Base-by-base conservation (phyloP, 2,888 invertebrate genomes). In the Athalia rosae region DNA sequence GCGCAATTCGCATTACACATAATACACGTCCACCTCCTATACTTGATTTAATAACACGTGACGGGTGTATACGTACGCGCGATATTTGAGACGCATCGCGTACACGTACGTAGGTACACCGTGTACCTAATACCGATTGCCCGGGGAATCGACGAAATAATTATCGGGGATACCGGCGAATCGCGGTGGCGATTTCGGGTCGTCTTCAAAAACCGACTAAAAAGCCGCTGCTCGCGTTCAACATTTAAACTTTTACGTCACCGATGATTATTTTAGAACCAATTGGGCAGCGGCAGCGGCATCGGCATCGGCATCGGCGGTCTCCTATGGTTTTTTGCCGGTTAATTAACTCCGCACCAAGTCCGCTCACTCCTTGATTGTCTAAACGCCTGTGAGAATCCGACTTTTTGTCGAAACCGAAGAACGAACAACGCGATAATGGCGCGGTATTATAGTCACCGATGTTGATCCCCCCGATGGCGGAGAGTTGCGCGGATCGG, bases 371-470 rank as follows among this genome's bases (percentile, higher is more conserved):
- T 61, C n/a, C 61, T 74, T 74, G 61, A 62, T 74, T 74, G 74
- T 59, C 74, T 74, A 62, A 74, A 74, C 74, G 74, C 48, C 74
- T 74, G 74, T 74, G 74, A 74, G 74, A 74, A 74, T 74, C 74
- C 74, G 9, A 74, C 74, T 74, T 74, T 74, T 74, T 74, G 74
- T 74, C 9, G 45, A 74, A 74, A 74, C 62, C 48, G 45, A 61
- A 61, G 7, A 71, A 71, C 62, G 74, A 74, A 59, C 61, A 48
- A 45, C 43, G 58, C 71, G 45, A 11, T 47, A 7, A 64, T 28
- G 28, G 28, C 28, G 28, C 28, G 28, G 28, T 28, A 28, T 28
- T 28, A 28, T 28, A 28, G 28, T 28, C 28, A 28, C 53, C 3
- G 53, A 53, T 53, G 53, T 8, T 11, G 53, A 53, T 53, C 53